Percentiles rank a stretch among this genome's conserved stretches.
Evolutionary conservation across 2,113 vertebrate species (phyloP).

Genomic region (Setophaga coronata): DNA sequence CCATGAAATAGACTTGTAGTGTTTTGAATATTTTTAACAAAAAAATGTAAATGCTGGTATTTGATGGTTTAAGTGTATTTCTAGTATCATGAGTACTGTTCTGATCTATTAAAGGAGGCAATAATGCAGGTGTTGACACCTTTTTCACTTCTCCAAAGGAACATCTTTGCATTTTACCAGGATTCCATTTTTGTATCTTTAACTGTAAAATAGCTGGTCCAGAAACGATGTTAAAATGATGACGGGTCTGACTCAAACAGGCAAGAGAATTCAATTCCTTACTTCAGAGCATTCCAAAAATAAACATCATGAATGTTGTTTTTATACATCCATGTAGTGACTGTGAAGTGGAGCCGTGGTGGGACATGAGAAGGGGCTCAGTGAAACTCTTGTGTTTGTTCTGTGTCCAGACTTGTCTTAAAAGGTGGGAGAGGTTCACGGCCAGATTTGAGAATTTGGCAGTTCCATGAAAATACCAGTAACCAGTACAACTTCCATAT

Average conservation of each 20-base stretch:
- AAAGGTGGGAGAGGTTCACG: neutral
- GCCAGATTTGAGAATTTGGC: conserved; percentile 51
- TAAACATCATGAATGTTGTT: neutral
- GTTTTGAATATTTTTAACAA: conserved; percentile 48
- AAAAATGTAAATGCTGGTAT: conserved; percentile 58
- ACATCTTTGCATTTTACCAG: conserved; percentile 37
- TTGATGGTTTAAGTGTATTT: conserved; percentile 51
- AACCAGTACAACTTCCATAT: conserved; percentile 53
- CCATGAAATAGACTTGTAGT: conserved; percentile 51
- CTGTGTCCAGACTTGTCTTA: neutral
- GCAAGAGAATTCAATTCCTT: neutral
- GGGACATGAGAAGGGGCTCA: neutral
- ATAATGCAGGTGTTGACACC: conserved; percentile 56
- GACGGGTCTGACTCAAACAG: neutral
- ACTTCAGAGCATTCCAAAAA: neutral
- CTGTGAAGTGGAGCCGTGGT: neutral
- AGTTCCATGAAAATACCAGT: conserved; percentile 25
- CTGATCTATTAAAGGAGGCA: conserved; percentile 30
- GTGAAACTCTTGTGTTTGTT: neutral
- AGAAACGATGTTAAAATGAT: neutral
- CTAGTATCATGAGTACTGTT: neutral
- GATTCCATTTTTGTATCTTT: conserved; percentile 60
- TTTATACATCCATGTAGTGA: neutral
- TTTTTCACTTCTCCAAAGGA: conserved; percentile 67
- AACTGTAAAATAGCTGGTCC: conserved; percentile 37